phyloP scores from a whole-genome alignment of 1,140 invertebrate species.

The Agrilus planipennis region DNA sequence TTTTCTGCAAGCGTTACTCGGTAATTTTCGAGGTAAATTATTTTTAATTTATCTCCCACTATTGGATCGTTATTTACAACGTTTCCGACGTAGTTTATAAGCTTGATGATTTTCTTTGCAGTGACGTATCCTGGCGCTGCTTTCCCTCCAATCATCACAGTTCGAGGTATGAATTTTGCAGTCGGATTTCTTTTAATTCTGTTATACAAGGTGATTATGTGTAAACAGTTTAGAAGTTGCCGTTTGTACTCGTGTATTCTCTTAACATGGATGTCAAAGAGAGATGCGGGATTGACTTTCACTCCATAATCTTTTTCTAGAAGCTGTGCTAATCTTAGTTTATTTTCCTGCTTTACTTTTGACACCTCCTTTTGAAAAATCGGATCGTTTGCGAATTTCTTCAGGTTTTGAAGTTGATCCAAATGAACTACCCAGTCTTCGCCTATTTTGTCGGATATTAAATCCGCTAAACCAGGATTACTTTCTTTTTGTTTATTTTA shows the following conservation, averaged over 20 bases:
- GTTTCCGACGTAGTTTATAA: constrained; percentile 84
- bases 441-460: constrained; percentile 97
- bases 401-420: constrained; percentile 73
- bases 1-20: constrained; percentile 95
- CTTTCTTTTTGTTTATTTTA: too few relatives aligned
- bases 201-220: constrained; percentile 96
- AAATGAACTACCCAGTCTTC: constrained; percentile 92
- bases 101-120: constrained; percentile 97
- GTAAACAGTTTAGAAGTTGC: constrained; percentile 90
- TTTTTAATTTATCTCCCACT: constrained; percentile 90
- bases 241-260: constrained; percentile 99
- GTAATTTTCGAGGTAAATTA: constrained; percentile 97
- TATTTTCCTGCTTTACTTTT: constrained; percentile 97
- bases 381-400: constrained; percentile 74
- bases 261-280: constrained; percentile 98
- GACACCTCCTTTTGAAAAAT: constrained; percentile 79
- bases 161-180: constrained; percentile 74
- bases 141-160: constrained; percentile 97
- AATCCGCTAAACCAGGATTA: constrained; percentile 87
- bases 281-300: constrained; percentile 83
- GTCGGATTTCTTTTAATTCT: constrained; percentile 89
- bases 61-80: constrained; percentile 97
- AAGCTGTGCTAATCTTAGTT: constrained; percentile 75
- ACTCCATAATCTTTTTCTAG: constrained; percentile 84
- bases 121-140: constrained; percentile 97